These are phyloP conservation scores for Falco rusticolus DNA, from an alignment of 2,797 vertebrate species.

Conservation along the genomic window DNA sequence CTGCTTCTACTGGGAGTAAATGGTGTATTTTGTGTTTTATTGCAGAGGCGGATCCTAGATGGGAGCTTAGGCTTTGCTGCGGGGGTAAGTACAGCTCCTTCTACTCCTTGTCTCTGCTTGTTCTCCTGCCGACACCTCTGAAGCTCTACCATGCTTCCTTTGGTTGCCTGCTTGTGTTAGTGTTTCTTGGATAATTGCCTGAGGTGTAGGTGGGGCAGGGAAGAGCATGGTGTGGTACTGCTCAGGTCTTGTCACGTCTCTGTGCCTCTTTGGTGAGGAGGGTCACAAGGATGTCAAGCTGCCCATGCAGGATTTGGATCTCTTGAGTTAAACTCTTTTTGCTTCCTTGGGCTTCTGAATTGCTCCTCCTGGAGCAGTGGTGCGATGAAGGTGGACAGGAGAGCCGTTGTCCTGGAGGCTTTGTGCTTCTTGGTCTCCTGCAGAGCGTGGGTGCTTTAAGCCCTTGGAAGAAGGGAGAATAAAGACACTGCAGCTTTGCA, in stretches of 20 bases:
- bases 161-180: background rate
- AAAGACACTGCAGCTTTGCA: background rate
- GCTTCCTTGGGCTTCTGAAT: fast-evolving
- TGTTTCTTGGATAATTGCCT: background rate
- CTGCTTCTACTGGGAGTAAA: background rate
- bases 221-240: background rate
- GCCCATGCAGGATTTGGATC: background rate
- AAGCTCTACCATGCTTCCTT: fast-evolving
- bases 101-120: background rate
- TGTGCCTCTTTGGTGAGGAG: no score
- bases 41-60: constrained; percentile 90
- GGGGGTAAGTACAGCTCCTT: constrained; percentile 82
- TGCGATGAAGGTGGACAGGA: background rate
- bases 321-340: fast-evolving
- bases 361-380: fast-evolving
- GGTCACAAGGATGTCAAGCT: fast-evolving
- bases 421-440: background rate
- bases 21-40: background rate
- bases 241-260: fast-evolving
- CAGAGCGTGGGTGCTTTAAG: background rate
- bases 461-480: background rate
- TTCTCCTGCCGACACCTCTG: background rate
- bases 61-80: constrained; percentile 97
- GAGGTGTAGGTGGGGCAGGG: background rate
- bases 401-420: background rate